Conservation (phyloP, 53 echinoderm and acorn worm genomes). For the Paelopatides confundens region DNA sequence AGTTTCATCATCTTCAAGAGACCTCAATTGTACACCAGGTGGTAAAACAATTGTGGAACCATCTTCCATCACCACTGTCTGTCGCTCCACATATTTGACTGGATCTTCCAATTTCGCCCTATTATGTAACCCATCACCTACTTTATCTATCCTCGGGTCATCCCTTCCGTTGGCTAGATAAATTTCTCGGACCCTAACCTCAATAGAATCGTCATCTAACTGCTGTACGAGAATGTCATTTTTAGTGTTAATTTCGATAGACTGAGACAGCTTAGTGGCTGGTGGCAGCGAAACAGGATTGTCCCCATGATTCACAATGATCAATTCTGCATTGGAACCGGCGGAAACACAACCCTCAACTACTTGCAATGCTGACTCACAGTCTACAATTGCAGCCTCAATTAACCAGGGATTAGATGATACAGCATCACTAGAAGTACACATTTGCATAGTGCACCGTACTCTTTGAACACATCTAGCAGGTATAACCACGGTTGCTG, state of each 20-base stretch:
- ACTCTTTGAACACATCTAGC: not conserved
- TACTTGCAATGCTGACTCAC: not conserved
- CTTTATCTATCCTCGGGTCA: no score
- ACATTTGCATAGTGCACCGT: not conserved
- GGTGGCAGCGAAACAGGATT: no score
- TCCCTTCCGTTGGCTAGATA: not conserved
- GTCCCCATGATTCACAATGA: not conserved
- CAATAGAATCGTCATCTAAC: no score
- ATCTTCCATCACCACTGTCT: slow-evolving; percentile 7
- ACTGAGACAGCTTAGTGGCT: not conserved
- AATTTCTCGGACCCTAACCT: not conserved
- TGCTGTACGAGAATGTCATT: no score
- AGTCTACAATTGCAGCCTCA: not conserved
- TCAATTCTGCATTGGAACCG: not conserved
- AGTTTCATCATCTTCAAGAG: not conserved
- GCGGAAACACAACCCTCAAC: not conserved
- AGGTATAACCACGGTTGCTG: not conserved
- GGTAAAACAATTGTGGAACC: not conserved
- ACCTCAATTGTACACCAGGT: not conserved
- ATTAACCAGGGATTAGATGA: not conserved
- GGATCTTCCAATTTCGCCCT: not conserved
- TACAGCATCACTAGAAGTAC: not conserved
- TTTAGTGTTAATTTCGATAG: not conserved
- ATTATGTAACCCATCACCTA: no score
- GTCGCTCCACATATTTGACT: not conserved